Evolutionary conservation across 2,113 vertebrate species (phyloP), one percentile per base, ranked within the genome.

Genomic region (Nothobranchius kuhntae): DNA sequence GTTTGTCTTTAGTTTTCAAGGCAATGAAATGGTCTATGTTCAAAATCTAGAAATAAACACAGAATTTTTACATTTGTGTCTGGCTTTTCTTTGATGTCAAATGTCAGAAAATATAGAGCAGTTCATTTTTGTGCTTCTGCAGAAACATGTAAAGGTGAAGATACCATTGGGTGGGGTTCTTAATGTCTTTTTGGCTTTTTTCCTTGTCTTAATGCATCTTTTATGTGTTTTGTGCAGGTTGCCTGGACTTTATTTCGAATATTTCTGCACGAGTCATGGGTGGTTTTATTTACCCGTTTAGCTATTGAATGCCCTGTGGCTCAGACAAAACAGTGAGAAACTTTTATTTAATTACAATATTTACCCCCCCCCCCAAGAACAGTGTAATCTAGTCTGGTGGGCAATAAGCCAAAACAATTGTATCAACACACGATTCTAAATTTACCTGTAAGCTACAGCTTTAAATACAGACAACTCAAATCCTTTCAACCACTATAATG

Each of bases 11-110:
- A 89, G 76, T 74, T 87, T 91, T 87, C 78, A 67, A 71, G 80
- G 71, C 48, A 46, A 78, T 82, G 73, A 81, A 74, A 86, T 72
- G 87, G 84, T 91, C 73, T 91, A 83, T 89, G 88, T 90, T 86
- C 80, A 40, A 40, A 86, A 82, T 68, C 70, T 89, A 91, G 77
- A 87, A 93, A 92, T 91, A 90, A 92, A 84, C 47, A 73, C 70
- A 65, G 82, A 88, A 82, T 91, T 92, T 92, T 69, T 91, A 91
- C 68, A 65, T 64, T 73, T 70, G 82, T 87, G 77, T 80, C 50
- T 76, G 55, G 14, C 54, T 84, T 78, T 77, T 38, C 68, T 65
- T 73, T 67, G 1, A 13, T 45, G 30, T 3, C 30, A 30, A 30
- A 30, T 30, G 30, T 30, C 3, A 30, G 30, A 30, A 15, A 9